Conservation (phyloP, 2,888 invertebrate species). For the Polydrusus pterygomalis region DNA sequence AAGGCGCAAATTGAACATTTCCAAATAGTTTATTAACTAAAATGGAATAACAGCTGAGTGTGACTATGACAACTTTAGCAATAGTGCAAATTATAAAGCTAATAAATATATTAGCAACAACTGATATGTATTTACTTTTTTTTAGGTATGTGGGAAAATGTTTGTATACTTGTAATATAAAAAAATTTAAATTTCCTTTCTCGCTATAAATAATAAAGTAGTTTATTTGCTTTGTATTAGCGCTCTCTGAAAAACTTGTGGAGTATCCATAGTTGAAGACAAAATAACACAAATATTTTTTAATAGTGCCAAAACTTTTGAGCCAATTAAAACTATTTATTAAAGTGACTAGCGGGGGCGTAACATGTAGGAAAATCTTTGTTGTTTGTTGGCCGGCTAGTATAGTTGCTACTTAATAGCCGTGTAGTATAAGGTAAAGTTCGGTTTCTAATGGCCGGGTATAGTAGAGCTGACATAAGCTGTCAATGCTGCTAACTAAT, state of each 20-base stretch:
- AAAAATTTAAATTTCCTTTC: not conserved
- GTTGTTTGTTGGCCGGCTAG: no score
- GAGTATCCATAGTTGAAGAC: not conserved
- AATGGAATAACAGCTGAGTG: not conserved
- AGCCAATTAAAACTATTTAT: no score
- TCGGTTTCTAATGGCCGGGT: no score
- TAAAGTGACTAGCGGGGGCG: no score
- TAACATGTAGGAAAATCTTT: no score
- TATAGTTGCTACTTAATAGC: no score
- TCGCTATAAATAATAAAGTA: not conserved
- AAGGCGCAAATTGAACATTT: not conserved
- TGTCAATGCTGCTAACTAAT: no score
- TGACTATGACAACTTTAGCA: conserved; percentile 1
- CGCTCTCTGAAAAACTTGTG: not conserved
- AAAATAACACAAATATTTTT: not conserved
- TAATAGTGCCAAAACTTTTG: no score
- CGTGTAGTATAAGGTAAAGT: no score
- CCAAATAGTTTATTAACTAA: not conserved
- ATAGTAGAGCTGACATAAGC: no score
- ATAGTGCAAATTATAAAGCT: not conserved
- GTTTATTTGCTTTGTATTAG: conserved; percentile 12
- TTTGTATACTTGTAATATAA: not conserved
- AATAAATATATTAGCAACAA: conserved; percentile 4
- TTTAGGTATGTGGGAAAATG: not conserved
- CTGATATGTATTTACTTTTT: not conserved